phyloP scores from a whole-genome alignment of 1,140 invertebrate species.

The Eulimnadia texana region DNA sequence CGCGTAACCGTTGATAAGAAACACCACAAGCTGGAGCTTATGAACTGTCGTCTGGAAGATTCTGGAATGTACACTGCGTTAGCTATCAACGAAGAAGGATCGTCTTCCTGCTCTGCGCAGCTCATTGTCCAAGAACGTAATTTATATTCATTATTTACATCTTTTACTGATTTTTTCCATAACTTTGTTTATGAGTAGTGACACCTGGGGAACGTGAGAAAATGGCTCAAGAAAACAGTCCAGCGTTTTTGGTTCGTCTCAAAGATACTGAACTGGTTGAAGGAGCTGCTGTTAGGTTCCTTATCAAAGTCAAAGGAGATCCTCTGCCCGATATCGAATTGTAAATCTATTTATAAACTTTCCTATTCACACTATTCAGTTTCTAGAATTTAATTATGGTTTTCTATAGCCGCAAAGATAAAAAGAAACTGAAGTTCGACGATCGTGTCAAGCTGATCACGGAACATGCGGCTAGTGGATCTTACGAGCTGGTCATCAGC shows the following conservation, averaged over 20 bases:
- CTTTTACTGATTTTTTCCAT: neutral
- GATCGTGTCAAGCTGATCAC: slow-evolving; percentile 55
- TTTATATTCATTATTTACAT: slow-evolving; percentile 23
- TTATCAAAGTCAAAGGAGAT: slow-evolving; percentile 74
- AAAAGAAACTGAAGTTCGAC: slow-evolving; percentile 47
- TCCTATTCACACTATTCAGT: neutral
- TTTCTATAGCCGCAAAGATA: slow-evolving; percentile 80
- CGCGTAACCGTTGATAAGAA: slow-evolving; percentile 38
- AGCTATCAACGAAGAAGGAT: slow-evolving; percentile 65
- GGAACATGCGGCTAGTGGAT: slow-evolving; percentile 61
- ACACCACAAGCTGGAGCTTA: slow-evolving; percentile 49
- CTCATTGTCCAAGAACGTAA: slow-evolving; percentile 68
- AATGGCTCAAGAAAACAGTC: slow-evolving; percentile 50
- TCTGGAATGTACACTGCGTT: slow-evolving; percentile 79
- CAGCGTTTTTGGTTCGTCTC: slow-evolving; percentile 63
- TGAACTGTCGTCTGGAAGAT: slow-evolving; percentile 66
- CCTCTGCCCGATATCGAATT: slow-evolving; percentile 71
- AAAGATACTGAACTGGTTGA: slow-evolving; percentile 75
- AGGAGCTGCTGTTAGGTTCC: slow-evolving; percentile 72
- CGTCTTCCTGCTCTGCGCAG: slow-evolving; percentile 65
- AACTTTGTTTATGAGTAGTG: slow-evolving; percentile 33
- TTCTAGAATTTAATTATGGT: too few species aligned
- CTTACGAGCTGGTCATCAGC: slow-evolving; percentile 76
- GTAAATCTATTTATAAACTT: slow-evolving; percentile 40
- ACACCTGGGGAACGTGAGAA: slow-evolving; percentile 48